Percentiles rank a stretch among this genome's conserved stretches.
These are phyloP conservation scores for Cuculus canorus DNA, from an alignment of 2,797 vertebrate genomes.

Conservation along the genomic window DNA sequence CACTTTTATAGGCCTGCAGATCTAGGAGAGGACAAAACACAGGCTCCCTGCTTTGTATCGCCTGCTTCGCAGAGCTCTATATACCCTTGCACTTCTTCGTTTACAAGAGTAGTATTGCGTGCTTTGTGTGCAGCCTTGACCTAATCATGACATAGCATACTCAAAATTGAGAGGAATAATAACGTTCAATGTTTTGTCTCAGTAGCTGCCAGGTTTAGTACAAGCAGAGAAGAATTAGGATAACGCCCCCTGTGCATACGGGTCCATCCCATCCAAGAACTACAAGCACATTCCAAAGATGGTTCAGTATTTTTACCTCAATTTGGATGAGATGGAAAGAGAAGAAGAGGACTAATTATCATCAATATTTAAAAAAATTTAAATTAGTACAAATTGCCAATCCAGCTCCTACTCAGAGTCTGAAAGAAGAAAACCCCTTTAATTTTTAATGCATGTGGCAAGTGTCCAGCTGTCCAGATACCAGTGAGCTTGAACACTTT, in stretches of 20 bases:
- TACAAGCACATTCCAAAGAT: not conserved
- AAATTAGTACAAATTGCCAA: not conserved
- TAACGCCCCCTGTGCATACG: not conserved
- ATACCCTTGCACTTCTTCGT: not conserved
- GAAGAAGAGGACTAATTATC: not conserved
- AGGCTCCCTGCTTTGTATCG: not conserved
- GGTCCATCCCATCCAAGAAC: not conserved
- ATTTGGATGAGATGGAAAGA: not conserved
- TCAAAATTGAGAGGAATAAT: not conserved
- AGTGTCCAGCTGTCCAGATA: not conserved
- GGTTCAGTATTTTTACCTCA: not conserved
- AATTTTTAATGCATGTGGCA: not conserved
- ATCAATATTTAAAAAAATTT: not conserved
- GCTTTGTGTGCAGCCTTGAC: not conserved
- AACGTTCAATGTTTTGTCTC: not conserved
- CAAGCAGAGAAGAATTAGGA: not conserved
- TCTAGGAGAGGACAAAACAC: not conserved
- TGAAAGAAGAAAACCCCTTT: not conserved
- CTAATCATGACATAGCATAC: not conserved
- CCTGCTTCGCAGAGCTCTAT: not conserved
- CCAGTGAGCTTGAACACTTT: not conserved
- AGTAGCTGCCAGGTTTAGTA: not conserved
- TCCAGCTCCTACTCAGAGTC: not conserved
- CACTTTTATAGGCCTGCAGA: rapidly evolving
- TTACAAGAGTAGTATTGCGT: not conserved